These are phyloP conservation scores for Pempheris klunzingeri DNA, from an alignment of 2,797 vertebrate species.

Conservation along the genomic window DNA sequence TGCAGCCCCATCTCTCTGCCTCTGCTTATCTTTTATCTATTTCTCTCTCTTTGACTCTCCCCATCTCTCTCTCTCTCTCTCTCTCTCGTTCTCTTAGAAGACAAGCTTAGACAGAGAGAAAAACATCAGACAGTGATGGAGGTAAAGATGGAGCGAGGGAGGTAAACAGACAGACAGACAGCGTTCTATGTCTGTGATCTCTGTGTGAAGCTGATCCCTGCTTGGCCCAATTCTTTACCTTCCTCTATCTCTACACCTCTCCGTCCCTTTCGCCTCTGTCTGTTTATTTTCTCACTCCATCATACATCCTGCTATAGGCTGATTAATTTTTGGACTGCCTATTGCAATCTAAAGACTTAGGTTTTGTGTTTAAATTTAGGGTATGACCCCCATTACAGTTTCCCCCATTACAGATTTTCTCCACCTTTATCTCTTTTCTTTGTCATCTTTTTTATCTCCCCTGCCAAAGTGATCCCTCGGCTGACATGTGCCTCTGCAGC, in stretches of 20 bases:
- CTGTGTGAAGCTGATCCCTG: slow-evolving; percentile 74
- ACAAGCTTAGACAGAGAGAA: slow-evolving; percentile 39
- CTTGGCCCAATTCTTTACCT: slow-evolving; percentile 79
- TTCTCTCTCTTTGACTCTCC: slow-evolving; percentile 15
- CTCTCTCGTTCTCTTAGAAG: no score
- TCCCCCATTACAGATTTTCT: slow-evolving; percentile 28
- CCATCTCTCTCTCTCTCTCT: slow-evolving; percentile 14
- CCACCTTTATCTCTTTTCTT: slow-evolving; percentile 35
- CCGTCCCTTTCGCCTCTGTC: slow-evolving; percentile 14
- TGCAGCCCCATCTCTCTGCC: slow-evolving; percentile 46
- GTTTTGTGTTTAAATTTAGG: slow-evolving; percentile 30
- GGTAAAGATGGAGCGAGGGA: slow-evolving; percentile 60
- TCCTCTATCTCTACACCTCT: slow-evolving; percentile 54
- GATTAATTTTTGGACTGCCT: slow-evolving; percentile 9
- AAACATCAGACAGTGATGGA: slow-evolving; percentile 57
- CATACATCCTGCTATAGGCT: slow-evolving; percentile 4
- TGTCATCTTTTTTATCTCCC: slow-evolving; percentile 49
- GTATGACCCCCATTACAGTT: slow-evolving; percentile 17
- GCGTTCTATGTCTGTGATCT: slow-evolving; percentile 60
- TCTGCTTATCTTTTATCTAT: slow-evolving; percentile 54
- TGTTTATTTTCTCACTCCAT: slow-evolving; percentile 34
- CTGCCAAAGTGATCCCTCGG: slow-evolving; percentile 63
- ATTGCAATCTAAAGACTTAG: slow-evolving; percentile 17
- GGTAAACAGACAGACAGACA: slow-evolving; percentile 61
- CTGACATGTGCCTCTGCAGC: slow-evolving; percentile 65